A percentile compares a stretch with the other conserved stretches of the same genome.
phyloP scores from a whole-genome alignment of 1,140 invertebrate species.

The Sarcophaga bullata region DNA sequence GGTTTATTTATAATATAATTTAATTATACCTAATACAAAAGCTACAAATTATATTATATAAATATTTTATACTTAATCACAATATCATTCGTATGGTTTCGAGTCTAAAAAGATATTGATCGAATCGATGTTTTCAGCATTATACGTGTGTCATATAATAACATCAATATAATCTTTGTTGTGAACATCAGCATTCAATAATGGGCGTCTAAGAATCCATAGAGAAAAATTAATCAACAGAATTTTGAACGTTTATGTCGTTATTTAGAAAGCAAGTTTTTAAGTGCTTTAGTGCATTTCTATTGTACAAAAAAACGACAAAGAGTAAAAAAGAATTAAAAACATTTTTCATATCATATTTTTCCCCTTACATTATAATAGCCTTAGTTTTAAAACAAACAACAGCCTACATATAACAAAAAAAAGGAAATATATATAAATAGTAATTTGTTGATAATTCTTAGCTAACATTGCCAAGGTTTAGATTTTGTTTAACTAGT shows the following conservation, averaged over 20 bases:
- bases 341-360: too few species aligned
- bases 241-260: too few species aligned
- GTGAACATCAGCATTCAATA: not conserved
- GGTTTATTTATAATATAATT: not conserved
- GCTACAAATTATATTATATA: not conserved
- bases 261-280: not conserved
- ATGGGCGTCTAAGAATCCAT: not conserved
- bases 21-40: not conserved
- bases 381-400: conserved; percentile 39
- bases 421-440: not conserved
- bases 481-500: not conserved
- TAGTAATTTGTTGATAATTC: not conserved
- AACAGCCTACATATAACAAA: conserved; percentile 15
- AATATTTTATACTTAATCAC: conserved; percentile 15
- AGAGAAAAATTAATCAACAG: not conserved
- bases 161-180: not conserved
- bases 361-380: not conserved
- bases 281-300: not conserved
- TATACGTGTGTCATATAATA: not conserved
- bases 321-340: too few species aligned
- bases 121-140: not conserved
- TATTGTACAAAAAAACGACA: not conserved
- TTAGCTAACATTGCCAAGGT: not conserved
- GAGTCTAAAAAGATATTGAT: not conserved
- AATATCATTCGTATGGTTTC: conserved; percentile 10